Conservation (phyloP, 1,140 invertebrate genomes). For the Saccostrea echinata region DNA sequence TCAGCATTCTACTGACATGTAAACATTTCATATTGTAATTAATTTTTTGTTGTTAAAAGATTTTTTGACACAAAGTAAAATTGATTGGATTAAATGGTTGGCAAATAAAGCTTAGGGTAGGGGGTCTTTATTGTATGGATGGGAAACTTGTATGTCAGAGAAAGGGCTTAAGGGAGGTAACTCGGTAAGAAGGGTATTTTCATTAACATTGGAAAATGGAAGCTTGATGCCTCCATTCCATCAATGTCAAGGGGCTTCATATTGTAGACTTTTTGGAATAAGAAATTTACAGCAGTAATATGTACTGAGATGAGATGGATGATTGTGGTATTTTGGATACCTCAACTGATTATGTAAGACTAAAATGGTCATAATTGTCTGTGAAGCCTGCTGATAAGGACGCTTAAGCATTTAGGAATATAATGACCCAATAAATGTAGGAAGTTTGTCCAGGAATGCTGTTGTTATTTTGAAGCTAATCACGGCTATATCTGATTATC, state of each 20-base stretch:
- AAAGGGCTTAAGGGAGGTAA: constrained; percentile 12
- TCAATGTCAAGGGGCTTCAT: neutral
- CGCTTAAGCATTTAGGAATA: constrained; percentile 14
- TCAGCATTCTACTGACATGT: constrained; percentile 7
- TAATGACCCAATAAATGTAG: constrained; percentile 35
- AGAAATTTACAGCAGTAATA: neutral
- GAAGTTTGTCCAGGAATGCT: constrained; percentile 27
- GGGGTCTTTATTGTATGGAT: constrained; percentile 2
- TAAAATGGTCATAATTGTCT: constrained; percentile 14
- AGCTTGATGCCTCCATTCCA: neutral
- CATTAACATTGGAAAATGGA: neutral
- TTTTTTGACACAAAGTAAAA: constrained; percentile 16
- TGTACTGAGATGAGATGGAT: neutral
- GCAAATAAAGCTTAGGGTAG: neutral
- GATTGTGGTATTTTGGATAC: neutral
- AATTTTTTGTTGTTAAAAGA: constrained; percentile 17
- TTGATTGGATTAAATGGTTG: constrained; percentile 1
- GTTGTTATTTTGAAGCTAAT: constrained; percentile 35
- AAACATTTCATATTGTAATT: constrained; percentile 34
- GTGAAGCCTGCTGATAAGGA: neutral
- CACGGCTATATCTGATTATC: constrained; percentile 25
- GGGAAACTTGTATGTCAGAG: neutral
- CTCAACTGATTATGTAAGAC: neutral
- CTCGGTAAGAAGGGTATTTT: neutral
- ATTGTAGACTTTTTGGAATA: neutral